Evolutionary conservation across 2,888 invertebrate genomes (phyloP).

Genomic region (Macaria liturata): DNA sequence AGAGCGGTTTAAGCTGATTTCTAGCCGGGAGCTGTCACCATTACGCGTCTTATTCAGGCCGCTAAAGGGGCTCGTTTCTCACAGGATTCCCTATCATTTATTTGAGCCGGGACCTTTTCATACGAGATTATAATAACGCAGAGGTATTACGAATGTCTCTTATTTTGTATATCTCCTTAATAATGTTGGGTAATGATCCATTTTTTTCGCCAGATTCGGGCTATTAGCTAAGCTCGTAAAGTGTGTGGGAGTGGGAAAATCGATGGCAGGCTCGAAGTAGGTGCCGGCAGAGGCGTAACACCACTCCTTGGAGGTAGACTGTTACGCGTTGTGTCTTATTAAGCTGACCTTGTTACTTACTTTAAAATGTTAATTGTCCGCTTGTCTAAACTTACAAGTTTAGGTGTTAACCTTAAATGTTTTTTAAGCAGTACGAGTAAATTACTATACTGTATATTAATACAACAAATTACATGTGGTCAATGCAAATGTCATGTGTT

Average conservation of each 20-base stretch:
- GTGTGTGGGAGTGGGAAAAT: constrained; percentile 23
- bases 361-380: no score
- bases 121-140: constrained; percentile 21
- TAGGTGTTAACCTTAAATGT: no score
- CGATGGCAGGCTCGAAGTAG: constrained; percentile 13
- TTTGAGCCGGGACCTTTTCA: constrained; percentile 24
- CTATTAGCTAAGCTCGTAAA: constrained; percentile 31
- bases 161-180: constrained; percentile 33
- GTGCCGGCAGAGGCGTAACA: constrained; percentile 14
- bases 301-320: background rate
- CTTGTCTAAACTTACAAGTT: no score
- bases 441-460: no score
- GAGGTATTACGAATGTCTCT: constrained; percentile 21
- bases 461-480: no score
- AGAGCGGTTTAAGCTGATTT: constrained; percentile 15
- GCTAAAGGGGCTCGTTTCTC: constrained; percentile 16
- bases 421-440: no score
- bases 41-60: constrained; percentile 16
- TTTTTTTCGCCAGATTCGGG: constrained; percentile 28
- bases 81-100: constrained; percentile 32
- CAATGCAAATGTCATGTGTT: no score
- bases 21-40: constrained; percentile 6
- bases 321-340: background rate
- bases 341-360: background rate
- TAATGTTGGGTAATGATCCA: constrained; percentile 33